Percentiles rank a stretch among this genome's conserved stretches.
Evolutionary conservation across 2,113 vertebrate genomes (phyloP).

Genomic region (Tachysurus vachellii): DNA sequence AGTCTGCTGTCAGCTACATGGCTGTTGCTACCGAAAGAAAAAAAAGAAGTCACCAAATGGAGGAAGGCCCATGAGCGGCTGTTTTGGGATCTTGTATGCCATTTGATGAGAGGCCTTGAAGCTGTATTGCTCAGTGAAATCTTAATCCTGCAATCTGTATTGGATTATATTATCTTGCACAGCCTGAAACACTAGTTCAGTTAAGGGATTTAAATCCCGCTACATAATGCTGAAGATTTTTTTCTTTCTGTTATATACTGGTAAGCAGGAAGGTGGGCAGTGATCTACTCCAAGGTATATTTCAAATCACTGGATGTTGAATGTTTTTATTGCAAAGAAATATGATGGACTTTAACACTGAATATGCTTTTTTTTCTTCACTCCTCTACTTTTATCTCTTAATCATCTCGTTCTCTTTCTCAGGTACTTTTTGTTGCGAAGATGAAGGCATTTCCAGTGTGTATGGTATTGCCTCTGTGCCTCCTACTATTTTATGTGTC

Average conservation of each 20-base stretch:
- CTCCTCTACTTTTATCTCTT: slow-evolving; percentile 30
- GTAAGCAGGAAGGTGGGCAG: slow-evolving; percentile 33
- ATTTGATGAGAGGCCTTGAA: slow-evolving; percentile 28
- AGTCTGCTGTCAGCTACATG: slow-evolving; percentile 36
- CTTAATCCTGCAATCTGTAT: slow-evolving; percentile 31
- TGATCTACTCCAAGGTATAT: slow-evolving; percentile 53
- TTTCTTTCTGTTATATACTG: slow-evolving; percentile 16
- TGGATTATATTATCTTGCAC: slow-evolving; percentile 36
- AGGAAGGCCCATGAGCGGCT: slow-evolving; percentile 14
- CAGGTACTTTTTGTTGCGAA: slow-evolving; percentile 38
- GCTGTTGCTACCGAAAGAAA: slow-evolving; percentile 36
- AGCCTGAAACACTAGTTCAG: slow-evolving; percentile 11
- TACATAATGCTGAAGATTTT: slow-evolving; percentile 1
- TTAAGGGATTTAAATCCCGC: slow-evolving; percentile 13
- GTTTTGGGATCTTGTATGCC: slow-evolving; percentile 1
- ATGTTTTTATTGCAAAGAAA: slow-evolving; percentile 52
- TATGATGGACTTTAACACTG: background rate
- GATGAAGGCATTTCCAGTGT: slow-evolving; percentile 32
- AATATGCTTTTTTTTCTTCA: slow-evolving; percentile 18
- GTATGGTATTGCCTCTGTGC: slow-evolving; percentile 44
- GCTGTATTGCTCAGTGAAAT: slow-evolving; percentile 22
- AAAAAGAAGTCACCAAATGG: slow-evolving; percentile 12
- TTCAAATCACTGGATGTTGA: slow-evolving; percentile 59
- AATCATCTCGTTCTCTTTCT: slow-evolving; percentile 43
- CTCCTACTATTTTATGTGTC: slow-evolving; percentile 8